Evolutionary conservation across 1,140 invertebrate genomes (phyloP).

Genomic region (Episyrphus balteatus): DNA sequence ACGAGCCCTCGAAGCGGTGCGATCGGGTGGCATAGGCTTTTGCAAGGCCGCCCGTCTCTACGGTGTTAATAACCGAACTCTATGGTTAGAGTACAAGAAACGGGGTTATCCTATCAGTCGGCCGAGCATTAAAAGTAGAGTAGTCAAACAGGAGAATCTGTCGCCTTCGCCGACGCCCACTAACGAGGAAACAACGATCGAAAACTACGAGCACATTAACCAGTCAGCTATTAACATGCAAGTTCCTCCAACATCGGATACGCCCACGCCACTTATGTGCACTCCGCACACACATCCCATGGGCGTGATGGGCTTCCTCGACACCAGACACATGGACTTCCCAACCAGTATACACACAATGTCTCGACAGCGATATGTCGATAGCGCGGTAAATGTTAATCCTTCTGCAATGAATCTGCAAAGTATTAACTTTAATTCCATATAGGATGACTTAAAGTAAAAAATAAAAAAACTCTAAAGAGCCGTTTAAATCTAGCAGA

Average conservation of each 20-base stretch:
- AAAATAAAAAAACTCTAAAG: no score
- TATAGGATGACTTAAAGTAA: conserved; percentile 44
- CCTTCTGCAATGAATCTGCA: conserved; percentile 52
- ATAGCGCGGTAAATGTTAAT: conserved; percentile 37
- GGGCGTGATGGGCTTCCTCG: conserved; percentile 47
- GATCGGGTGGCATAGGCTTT: conserved; percentile 71
- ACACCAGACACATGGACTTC: conserved; percentile 46
- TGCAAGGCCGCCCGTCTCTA: conserved; percentile 71
- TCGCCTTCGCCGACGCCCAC: conserved; percentile 40
- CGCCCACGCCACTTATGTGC: conserved; percentile 38
- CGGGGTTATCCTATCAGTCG: conserved; percentile 65
- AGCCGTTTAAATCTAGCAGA: no score
- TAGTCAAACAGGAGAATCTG: conserved; percentile 51
- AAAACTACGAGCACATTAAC: conserved; percentile 36
- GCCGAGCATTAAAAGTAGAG: conserved; percentile 57
- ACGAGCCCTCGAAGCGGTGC: conserved; percentile 62
- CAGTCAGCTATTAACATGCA: conserved; percentile 43
- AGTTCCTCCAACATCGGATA: conserved; percentile 40
- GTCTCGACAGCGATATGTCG: conserved; percentile 39
- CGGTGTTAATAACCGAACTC: conserved; percentile 69
- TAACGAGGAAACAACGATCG: conserved; percentile 28
- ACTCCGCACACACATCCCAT: conserved; percentile 39
- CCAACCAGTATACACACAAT: conserved; percentile 39
- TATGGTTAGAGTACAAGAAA: conserved; percentile 76
- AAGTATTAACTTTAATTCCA: conserved; percentile 59